A percentile compares a stretch with the other conserved stretches of the same genome.
Evolutionary conservation across 1,140 invertebrate genomes (phyloP).

Genomic region (Cyclargus thomasi): DNA sequence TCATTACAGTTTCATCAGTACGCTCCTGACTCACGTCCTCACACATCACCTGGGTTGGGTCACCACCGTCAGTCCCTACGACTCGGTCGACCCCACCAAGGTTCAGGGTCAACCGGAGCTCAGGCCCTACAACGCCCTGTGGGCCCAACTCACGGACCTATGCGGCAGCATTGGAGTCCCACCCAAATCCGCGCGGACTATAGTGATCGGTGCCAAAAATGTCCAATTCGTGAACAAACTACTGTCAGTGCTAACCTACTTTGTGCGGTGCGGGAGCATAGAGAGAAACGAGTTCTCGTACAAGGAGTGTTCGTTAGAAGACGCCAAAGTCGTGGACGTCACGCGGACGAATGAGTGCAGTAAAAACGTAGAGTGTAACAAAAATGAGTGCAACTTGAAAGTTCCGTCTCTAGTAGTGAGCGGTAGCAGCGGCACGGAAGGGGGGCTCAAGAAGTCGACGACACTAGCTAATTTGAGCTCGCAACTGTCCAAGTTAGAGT

Average conservation of each 20-base stretch:
- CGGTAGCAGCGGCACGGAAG: slow-evolving; percentile 47
- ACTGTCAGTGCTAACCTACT: slow-evolving; percentile 85
- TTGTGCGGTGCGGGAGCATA: slow-evolving; percentile 86
- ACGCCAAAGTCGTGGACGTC: slow-evolving; percentile 44
- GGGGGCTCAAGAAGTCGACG: slow-evolving; percentile 45
- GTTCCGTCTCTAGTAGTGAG: slow-evolving; percentile 45
- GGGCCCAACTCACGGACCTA: slow-evolving; percentile 90
- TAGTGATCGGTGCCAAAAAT: slow-evolving; percentile 84
- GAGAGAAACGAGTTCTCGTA: slow-evolving; percentile 59
- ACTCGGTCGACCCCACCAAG: slow-evolving; percentile 38
- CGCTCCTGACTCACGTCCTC: slow-evolving; percentile 88
- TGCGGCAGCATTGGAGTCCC: slow-evolving; percentile 89
- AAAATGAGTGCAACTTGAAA: slow-evolving; percentile 33
- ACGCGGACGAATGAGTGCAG: slow-evolving; percentile 18
- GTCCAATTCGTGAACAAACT: slow-evolving; percentile 80
- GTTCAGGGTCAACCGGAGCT: not conserved
- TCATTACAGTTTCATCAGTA: slow-evolving; percentile 88
- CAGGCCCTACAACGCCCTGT: slow-evolving; percentile 84
- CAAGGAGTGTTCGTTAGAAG: slow-evolving; percentile 40
- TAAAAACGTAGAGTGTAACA: not conserved
- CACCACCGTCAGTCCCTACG: slow-evolving; percentile 80
- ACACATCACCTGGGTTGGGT: slow-evolving; percentile 95
- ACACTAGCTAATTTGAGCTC: slow-evolving; percentile 53
- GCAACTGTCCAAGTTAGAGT: slow-evolving; percentile 57
- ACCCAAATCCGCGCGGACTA: slow-evolving; percentile 83